A percentile compares a stretch with the other conserved stretches of the same genome.
These are phyloP conservation scores for Nycticorax nycticorax DNA, from an alignment of 2,113 vertebrate genomes.

Conservation along the genomic window DNA sequence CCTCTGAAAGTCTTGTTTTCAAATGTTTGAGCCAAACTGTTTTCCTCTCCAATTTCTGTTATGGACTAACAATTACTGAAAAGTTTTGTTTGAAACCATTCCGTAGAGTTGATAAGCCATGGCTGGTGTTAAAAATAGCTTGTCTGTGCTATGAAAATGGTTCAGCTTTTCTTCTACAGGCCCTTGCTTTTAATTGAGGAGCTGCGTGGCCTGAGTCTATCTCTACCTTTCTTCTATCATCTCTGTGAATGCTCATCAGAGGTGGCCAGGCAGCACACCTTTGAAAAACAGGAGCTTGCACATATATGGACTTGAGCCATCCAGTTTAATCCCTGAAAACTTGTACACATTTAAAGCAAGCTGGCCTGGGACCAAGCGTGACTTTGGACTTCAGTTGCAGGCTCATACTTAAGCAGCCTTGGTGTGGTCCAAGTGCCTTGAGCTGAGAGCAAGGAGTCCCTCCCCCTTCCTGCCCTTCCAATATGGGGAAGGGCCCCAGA, in stretches of 20 bases:
- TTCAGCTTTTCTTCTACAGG: background rate
- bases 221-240: background rate
- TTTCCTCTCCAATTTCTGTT: background rate
- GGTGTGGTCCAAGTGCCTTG: background rate
- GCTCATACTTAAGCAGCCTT: background rate
- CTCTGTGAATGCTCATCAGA: background rate
- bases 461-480: background rate
- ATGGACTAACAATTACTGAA: background rate
- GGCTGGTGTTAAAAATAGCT: background rate
- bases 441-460: background rate
- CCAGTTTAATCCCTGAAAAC: background rate
- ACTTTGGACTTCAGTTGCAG: background rate
- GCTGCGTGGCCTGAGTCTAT: background rate
- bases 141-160: background rate
- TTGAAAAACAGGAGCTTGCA: background rate
- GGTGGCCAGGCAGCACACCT: background rate
- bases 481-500: rapidly evolving
- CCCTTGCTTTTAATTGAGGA: background rate
- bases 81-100: background rate
- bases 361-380: background rate
- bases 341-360: background rate
- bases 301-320: background rate
- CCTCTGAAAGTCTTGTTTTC: background rate
- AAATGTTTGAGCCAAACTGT: background rate
- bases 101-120: background rate